Conservation (phyloP, 2,113 vertebrate genomes). For the Cheirogaleus medius region DNA sequence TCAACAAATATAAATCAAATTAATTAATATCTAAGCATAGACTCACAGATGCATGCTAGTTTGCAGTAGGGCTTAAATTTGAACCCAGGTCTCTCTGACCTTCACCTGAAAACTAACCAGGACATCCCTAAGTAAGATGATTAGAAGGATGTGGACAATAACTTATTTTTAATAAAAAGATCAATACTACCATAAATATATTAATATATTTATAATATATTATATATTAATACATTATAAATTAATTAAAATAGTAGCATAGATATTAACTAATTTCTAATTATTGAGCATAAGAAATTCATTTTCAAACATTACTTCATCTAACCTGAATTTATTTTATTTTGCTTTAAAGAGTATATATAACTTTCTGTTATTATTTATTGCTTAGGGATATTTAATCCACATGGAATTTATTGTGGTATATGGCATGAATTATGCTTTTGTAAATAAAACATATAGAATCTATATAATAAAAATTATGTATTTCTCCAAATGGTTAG, state of each 20-base stretch:
- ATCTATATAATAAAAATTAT: not conserved
- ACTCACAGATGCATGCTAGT: not conserved
- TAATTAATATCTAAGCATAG: not conserved
- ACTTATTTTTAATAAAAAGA: slow-evolving; percentile 24
- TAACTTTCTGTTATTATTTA: slow-evolving; percentile 1
- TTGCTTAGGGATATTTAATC: slow-evolving; percentile 23
- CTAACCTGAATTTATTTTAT: not conserved
- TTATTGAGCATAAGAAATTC: not conserved
- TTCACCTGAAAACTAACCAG: not conserved
- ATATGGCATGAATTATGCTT: not conserved
- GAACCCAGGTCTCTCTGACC: not conserved
- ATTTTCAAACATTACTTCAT: not conserved
- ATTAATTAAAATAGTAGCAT: not conserved
- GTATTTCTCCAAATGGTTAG: slow-evolving; percentile 26
- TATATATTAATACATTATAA: not conserved
- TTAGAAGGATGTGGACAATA: not conserved
- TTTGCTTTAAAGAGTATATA: not conserved
- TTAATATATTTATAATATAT: not conserved
- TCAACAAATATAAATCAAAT: not conserved
- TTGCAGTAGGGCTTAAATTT: not conserved
- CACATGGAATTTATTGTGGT: slow-evolving; percentile 25
- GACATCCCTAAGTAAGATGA: not conserved
- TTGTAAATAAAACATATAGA: slow-evolving; percentile 40
- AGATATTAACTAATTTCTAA: not conserved
- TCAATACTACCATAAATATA: not conserved